Evolutionary conservation across 2,888 invertebrate genomes (phyloP), one percentile per base, ranked within the genome.

Genomic region (Acleris holmiana): DNA sequence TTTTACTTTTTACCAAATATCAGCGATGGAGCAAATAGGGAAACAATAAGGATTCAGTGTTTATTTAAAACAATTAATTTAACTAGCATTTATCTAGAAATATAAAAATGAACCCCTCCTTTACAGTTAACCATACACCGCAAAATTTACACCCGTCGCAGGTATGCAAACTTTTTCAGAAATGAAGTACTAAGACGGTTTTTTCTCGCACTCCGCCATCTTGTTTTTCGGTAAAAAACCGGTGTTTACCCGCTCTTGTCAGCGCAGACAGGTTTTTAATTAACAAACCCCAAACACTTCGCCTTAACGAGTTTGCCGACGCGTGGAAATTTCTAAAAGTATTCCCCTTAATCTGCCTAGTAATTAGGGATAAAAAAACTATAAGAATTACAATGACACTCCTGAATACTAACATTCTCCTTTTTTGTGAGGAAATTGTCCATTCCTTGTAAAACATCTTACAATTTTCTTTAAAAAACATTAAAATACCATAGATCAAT

Each of bases 261-360:
- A 61, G 67, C 57, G 67, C 70, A 71, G 78, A 75, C 79, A 78
- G 79, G 78, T 77, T 80, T 81, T 78, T 79, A 80, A 82, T 80
- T 80, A 80, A 79, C 79, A 77, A 76, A 76, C 68, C 77, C 74
- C 73, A 75, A 78, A 77, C 75, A 72, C 70, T 72, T 60, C 67
- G 57, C 73, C 75, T 75, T 80, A 82, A 82, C 76, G 79, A 80
- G 79, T 79, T 78, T 77, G 72, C 79, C 58, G 72, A 75, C 70
- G 73, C 70, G 68, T 67, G 68, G 66, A 67, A 68, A 68, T 61
- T 64, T 55, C 19, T 41, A 17, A 54, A 19, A 50, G 54, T 65
- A 41, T 51, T 51, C 46, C n/a, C 41, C 61, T 61, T 65, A 68
- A 65, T 63, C 57, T 51, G 53, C 51, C 51, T 13, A 8, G 63